Percentiles rank a stretch among this genome's conserved stretches.
These are phyloP conservation scores for Capitella teleta DNA, from an alignment of 1,140 invertebrate genomes.

Conservation along the genomic window DNA sequence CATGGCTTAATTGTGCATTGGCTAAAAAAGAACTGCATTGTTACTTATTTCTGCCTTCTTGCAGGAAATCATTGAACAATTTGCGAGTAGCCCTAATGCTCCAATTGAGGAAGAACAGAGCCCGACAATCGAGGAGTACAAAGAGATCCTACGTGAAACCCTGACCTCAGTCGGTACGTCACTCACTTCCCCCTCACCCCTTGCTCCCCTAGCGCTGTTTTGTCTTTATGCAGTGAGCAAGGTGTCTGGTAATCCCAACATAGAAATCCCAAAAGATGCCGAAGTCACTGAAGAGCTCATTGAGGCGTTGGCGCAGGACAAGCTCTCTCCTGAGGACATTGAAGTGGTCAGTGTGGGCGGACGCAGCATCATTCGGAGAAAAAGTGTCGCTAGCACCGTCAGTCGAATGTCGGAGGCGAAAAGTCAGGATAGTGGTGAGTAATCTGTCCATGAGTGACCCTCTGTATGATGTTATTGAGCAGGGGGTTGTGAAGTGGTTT, in stretches of 20 bases:
- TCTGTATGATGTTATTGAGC: too few species aligned
- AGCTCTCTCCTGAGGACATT: conserved; percentile 27
- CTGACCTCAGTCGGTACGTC: conserved; percentile 27
- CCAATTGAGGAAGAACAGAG: conserved; percentile 19
- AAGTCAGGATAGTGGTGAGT: too few species aligned
- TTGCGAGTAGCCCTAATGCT: too few species aligned
- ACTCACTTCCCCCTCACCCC: not conserved
- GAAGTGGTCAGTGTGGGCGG: conserved; percentile 28
- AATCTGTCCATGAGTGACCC: too few species aligned
- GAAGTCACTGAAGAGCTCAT: conserved; percentile 28
- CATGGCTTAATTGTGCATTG: too few species aligned
- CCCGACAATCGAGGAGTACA: conserved; percentile 21
- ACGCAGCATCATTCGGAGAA: not conserved
- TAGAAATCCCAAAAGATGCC: conserved; percentile 24
- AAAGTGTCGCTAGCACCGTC: too few species aligned
- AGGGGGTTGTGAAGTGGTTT: too few species aligned
- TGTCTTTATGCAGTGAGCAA: conserved; percentile 17
- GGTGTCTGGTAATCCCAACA: conserved; percentile 18
- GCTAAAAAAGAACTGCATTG: too few species aligned
- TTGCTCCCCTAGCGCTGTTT: not conserved
- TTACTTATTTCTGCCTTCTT: too few species aligned
- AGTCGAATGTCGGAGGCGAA: too few species aligned
- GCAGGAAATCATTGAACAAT: conserved; percentile 24
- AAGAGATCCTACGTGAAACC: conserved; percentile 24
- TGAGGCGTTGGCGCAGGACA: conserved; percentile 23